These are phyloP conservation scores for Pseudopipra pipra DNA, from an alignment of 2,113 vertebrate species.

Conservation along the genomic window DNA sequence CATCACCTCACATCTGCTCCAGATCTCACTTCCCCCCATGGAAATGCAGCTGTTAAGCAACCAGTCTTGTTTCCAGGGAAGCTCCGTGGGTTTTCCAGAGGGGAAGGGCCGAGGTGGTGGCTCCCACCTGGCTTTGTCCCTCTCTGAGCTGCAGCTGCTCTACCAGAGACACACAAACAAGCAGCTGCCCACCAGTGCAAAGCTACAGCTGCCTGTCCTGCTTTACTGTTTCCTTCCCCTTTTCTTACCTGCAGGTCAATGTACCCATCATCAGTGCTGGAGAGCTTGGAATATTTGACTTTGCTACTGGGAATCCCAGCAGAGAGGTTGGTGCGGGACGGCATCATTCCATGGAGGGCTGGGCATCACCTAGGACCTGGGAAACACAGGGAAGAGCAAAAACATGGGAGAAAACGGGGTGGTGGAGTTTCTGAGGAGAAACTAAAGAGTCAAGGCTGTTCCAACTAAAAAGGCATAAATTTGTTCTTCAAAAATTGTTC, in stretches of 20 bases:
- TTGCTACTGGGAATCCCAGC: constrained; percentile 80
- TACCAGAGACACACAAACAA: rapidly evolving
- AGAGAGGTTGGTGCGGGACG: constrained; percentile 79
- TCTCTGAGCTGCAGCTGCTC: neutral
- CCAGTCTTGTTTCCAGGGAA: neutral
- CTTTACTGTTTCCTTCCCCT: neutral
- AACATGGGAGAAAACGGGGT: neutral
- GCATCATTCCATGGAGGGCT: constrained; percentile 77
- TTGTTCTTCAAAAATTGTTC: too few relatives aligned
- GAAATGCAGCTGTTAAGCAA: neutral
- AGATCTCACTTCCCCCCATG: neutral
- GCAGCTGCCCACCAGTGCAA: neutral
- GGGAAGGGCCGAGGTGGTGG: neutral
- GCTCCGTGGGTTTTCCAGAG: neutral
- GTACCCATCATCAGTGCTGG: constrained; percentile 92
- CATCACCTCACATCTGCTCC: neutral
- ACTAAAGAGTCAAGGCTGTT: neutral
- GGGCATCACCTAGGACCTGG: constrained; percentile 46
- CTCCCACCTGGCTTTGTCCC: neutral
- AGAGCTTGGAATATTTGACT: constrained; percentile 90
- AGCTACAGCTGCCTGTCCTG: neutral
- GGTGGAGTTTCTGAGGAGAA: neutral
- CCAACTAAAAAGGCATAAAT: neutral
- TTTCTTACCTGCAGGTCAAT: constrained; percentile 91
- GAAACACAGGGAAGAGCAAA: neutral